A percentile compares a stretch with the other conserved stretches of the same genome.
phyloP scores from a whole-genome alignment of 1,140 invertebrate genomes.

The Asbolus verrucosus region DNA sequence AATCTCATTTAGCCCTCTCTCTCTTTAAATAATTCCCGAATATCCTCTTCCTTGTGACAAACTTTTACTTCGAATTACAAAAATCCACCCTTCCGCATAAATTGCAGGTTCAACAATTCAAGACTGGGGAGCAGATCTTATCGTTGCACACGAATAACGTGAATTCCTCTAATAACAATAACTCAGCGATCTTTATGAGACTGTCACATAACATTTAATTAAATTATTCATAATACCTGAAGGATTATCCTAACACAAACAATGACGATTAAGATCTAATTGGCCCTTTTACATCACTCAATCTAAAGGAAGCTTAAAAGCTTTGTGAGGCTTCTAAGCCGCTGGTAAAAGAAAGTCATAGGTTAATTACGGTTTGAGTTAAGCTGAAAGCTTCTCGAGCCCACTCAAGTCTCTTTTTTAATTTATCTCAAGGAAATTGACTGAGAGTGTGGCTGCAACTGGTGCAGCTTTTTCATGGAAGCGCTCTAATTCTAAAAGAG shows the following conservation, averaged over 20 bases:
- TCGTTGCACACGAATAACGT: background rate
- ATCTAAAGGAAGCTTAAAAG: constrained; percentile 14
- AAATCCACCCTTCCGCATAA: background rate
- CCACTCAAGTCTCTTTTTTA: background rate
- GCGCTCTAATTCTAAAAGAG: too few species aligned
- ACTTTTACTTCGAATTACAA: too few species aligned
- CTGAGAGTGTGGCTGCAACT: constrained; percentile 8
- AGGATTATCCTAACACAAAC: constrained; percentile 17
- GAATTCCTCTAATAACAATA: background rate
- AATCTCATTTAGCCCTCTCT: background rate
- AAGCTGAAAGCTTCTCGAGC: background rate
- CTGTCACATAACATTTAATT: constrained; percentile 29
- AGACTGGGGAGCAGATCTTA: background rate
- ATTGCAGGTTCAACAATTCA: background rate
- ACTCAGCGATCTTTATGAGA: constrained; percentile 5
- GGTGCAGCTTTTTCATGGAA: too few species aligned
- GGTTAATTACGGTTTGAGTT: constrained; percentile 18
- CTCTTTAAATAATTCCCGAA: background rate
- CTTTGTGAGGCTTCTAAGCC: background rate
- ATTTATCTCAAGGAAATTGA: constrained; percentile 25
- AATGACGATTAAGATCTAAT: constrained; percentile 33
- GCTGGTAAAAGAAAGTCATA: constrained; percentile 1
- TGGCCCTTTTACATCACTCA: constrained; percentile 7
- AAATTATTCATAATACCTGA: constrained; percentile 30
- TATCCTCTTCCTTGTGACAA: too few species aligned